These are phyloP conservation scores for Melanostigma gelatinosum DNA, from an alignment of 2,113 vertebrate genomes.

Conservation along the genomic window DNA sequence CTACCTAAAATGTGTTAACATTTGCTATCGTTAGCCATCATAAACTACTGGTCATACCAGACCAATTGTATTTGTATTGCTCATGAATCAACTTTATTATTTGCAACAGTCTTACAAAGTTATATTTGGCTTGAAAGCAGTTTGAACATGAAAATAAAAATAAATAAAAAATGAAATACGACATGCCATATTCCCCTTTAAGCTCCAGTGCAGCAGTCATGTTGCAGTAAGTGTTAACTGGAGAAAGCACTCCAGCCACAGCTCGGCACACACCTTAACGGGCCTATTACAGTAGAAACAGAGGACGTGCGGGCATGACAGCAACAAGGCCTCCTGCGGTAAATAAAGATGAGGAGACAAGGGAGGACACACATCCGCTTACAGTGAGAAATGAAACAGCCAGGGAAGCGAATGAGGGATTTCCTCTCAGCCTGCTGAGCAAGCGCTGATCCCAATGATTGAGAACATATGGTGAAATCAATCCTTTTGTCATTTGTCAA, in stretches of 20 bases:
- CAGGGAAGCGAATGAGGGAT: slow-evolving; percentile 46
- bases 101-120: not conserved
- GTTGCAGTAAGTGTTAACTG: slow-evolving; percentile 19
- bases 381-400: slow-evolving; percentile 44
- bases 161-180: not conserved
- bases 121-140: not conserved
- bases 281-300: slow-evolving; percentile 43
- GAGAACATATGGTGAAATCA: slow-evolving; percentile 53
- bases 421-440: slow-evolving; percentile 58
- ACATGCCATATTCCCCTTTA: not conserved
- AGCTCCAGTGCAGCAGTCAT: not conserved
- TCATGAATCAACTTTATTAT: not conserved
- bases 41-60: not conserved
- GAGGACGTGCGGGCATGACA: slow-evolving; percentile 47
- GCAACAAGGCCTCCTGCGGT: slow-evolving; percentile 41
- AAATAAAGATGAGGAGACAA: slow-evolving; percentile 74
- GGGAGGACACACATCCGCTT: slow-evolving; percentile 63
- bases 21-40: not conserved
- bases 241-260: slow-evolving; percentile 15
- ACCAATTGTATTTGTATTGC: not conserved
- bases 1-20: not conserved
- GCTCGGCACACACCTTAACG: slow-evolving; percentile 16
- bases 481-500: slow-evolving; percentile 46
- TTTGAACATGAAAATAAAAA: not conserved
- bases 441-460: slow-evolving; percentile 35